Base-by-base conservation (phyloP, 92 coral and sea anemone genomes). In the Umimayanthus chanpuru region DNA sequence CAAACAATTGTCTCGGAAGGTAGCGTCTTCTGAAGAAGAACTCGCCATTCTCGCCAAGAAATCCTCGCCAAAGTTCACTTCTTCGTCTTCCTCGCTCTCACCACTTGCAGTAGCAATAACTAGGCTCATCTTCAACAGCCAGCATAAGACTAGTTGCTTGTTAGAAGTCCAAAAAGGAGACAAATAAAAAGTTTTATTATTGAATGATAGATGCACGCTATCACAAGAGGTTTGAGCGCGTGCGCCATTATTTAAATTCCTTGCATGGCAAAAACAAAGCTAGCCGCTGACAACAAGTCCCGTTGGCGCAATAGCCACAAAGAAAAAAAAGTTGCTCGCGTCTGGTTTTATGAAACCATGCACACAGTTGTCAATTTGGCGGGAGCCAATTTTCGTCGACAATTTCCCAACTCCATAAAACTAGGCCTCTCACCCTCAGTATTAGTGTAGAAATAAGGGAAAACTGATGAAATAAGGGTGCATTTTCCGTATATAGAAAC, bases 161-260 rank as follows among this genome's bases (percentile, higher is more conserved):
- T 89, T 85, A 64, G 12, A 92, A 90, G 47, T 77, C 92, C 72
- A 82, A 86, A 85, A 88, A 79, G 82, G 88, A 86, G 90, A 91
- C 93, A 93, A 93, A 91, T 86, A 93, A 91, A 91, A 87, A 86
- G 66, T 88, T 95, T 89, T 95, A 91, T 94, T 94, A 94, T 94
- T 95, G 98, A 95, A 95, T 92, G 94, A 95, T 94, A 94, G 92
- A 94, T 94, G 96, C 98, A 95, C 96, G 96, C 95, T 94, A 92
- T 92, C 88, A 91, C 64, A 68, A 74, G 83, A 86, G 86, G 81
- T 89, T 53, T 86, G 90, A 93, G 99, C 98, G 98, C 99, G 96
- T 97, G 98, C 99, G 99, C 99, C 99, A 97, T 94, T 95, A 97
- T 97, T 95, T 97, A 95, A 97, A 97, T 93, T 95, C 94, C 98